Conservation (phyloP, 1,140 invertebrate species). For the Zaprionus capensis region DNA sequence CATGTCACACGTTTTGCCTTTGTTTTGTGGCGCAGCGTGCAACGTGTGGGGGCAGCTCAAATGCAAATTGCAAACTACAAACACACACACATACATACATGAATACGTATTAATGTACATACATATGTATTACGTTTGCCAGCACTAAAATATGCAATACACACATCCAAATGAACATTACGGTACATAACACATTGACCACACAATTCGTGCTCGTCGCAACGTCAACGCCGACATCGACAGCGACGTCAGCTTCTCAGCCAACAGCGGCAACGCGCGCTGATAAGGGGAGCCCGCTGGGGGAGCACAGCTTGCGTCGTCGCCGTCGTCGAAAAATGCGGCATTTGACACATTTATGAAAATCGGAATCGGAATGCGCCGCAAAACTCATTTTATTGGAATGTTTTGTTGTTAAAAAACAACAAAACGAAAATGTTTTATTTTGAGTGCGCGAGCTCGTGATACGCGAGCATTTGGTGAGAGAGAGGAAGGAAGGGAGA, state of each 20-base stretch:
- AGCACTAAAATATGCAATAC: conserved; percentile 24
- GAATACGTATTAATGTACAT: conserved; percentile 17
- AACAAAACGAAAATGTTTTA: conserved; percentile 41
- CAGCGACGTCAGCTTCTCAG: conserved; percentile 10
- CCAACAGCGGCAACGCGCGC: background rate
- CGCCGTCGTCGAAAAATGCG: conserved; percentile 65
- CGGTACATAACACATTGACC: conserved; percentile 39
- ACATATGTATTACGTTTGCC: background rate
- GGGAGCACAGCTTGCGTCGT: conserved; percentile 17
- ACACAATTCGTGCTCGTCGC: conserved; percentile 39
- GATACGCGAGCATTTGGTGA: conserved; percentile 29
- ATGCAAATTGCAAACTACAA: conserved; percentile 31
- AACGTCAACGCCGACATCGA: conserved; percentile 10
- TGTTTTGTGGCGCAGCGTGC: conserved; percentile 39
- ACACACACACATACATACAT: conserved; percentile 2
- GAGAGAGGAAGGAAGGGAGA: background rate
- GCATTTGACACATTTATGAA: conserved; percentile 82
- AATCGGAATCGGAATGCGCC: conserved; percentile 78
- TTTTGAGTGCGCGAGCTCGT: conserved; percentile 44
- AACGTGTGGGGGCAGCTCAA: conserved; percentile 11
- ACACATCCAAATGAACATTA: background rate
- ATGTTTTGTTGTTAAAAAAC: conserved; percentile 63
- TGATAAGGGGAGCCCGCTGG: conserved; percentile 48
- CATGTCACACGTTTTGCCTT: conserved; percentile 62
- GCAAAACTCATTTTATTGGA: conserved; percentile 80